Conservation (phyloP, 2,888 invertebrate genomes). For the Cheilosia pagana region DNA sequence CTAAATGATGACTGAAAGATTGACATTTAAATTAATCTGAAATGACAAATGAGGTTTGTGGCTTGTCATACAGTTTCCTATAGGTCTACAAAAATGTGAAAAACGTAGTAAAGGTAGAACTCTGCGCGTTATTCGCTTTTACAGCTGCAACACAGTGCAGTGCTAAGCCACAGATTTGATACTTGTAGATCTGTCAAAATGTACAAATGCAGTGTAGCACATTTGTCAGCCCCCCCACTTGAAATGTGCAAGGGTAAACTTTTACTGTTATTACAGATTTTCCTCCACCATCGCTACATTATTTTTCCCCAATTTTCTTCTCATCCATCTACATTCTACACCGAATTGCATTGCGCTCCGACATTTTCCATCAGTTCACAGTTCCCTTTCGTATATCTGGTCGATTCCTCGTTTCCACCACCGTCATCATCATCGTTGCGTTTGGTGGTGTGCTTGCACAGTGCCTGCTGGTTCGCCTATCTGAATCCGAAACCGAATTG, state of each 20-base stretch:
- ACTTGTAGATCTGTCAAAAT: background rate
- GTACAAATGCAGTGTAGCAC: slow-evolving; percentile 1
- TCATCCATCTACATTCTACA: slow-evolving; percentile 42
- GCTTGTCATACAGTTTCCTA: too few species aligned
- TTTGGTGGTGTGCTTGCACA: slow-evolving; percentile 13
- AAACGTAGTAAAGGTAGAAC: too few species aligned
- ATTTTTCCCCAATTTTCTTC: slow-evolving; percentile 69
- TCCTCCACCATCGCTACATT: slow-evolving; percentile 47
- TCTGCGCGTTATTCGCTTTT: too few species aligned
- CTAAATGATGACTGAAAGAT: too few species aligned
- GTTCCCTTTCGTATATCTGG: slow-evolving; percentile 64
- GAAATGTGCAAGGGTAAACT: slow-evolving; percentile 48
- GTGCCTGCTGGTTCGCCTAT: slow-evolving; percentile 38
- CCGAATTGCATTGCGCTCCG: slow-evolving; percentile 54
- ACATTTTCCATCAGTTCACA: slow-evolving; percentile 60
- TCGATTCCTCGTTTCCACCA: slow-evolving; percentile 41
- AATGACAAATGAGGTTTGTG: too few species aligned
- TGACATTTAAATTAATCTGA: too few species aligned
- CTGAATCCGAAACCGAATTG: slow-evolving; percentile 29
- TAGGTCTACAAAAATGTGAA: too few species aligned
- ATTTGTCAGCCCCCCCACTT: slow-evolving; percentile 8
- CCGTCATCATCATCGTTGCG: slow-evolving; percentile 24
- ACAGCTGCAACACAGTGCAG: too few species aligned
- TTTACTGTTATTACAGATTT: slow-evolving; percentile 46
- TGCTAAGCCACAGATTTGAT: too few species aligned